Base-by-base conservation (phyloP, 2,797 vertebrate genomes). In the Crypturellus tataupa region DNA sequence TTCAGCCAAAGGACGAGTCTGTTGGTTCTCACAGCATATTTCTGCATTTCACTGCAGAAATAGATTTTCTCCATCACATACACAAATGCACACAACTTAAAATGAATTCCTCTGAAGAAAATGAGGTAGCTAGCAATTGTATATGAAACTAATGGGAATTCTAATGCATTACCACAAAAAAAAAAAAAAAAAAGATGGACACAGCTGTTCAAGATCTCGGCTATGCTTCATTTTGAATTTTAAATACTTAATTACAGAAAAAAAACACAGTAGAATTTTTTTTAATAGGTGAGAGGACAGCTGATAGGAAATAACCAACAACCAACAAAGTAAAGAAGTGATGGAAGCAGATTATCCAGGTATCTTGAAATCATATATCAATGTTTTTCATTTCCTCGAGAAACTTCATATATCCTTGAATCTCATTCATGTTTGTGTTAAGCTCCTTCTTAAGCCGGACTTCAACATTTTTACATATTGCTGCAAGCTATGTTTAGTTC, bases 161-260 rank as follows among this genome's bases (percentile, higher is more conserved):
- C 85, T 86, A 95, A 87, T 86, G 65, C 78, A 44, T 27, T 42
- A 78, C 3, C 8, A 89, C 88, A 27, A 51, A 51, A 91, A 89
- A 46, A 25, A 51, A 51, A 53, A 53, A 53, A 53, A 93, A 68
- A 78, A 76, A 12, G 70, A 91, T 65, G 37, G 81, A 56, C 49
- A 67, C 12, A 58, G 53, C 42, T 87, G 47, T 80, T 94, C 20
- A 13, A 68, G 93, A 85, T 75, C 72, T 75, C 70, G 84, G 40
- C 86, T 25, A 49, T 6, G 49, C 25, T 37, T 80, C 53, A 67
- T 77, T 92, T 68, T 37, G 29, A 79, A 82, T 71, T 93, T 88
- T 95, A 95, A 91, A 95, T 93, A 90, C 94, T 88, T 88, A 86
- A 84, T 95, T 73, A 85, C 63, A 25, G 85, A 90, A 51, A 93